These are phyloP conservation scores for Ips typographus DNA, from an alignment of 1,140 invertebrate genomes.

Conservation along the genomic window DNA sequence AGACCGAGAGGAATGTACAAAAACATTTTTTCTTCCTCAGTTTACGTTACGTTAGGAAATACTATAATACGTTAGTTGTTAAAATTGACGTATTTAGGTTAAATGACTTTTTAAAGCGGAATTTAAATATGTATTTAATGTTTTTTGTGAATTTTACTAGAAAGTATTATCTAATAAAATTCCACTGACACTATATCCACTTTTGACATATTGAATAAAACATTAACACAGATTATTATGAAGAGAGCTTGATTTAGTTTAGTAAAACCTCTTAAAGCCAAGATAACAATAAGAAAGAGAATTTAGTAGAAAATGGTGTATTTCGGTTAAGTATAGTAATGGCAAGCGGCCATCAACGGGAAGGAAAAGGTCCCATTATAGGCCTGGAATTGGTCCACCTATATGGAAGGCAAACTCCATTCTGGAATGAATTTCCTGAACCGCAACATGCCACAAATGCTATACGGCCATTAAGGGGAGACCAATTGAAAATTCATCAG, in stretches of 20 bases:
- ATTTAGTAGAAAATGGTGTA: slow-evolving; percentile 18
- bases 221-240: too few species aligned
- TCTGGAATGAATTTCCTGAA: slow-evolving; percentile 18
- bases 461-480: slow-evolving; percentile 2
- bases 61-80: too few species aligned
- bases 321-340: slow-evolving; percentile 15
- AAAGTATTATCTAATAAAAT: too few species aligned
- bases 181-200: too few species aligned
- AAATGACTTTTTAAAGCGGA: too few species aligned
- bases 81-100: too few species aligned
- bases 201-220: too few species aligned
- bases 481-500: not conserved
- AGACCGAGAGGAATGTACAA: too few species aligned
- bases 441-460: slow-evolving; percentile 11
- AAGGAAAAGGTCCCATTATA: slow-evolving; percentile 15
- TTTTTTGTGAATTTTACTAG: too few species aligned
- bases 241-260: not conserved
- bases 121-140: too few species aligned
- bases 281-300: slow-evolving; percentile 16
- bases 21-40: too few species aligned
- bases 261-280: not conserved
- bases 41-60: too few species aligned
- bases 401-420: slow-evolving; percentile 16
- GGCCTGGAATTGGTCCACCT: slow-evolving; percentile 13
- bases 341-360: slow-evolving; percentile 15